Evolutionary conservation across 2,888 invertebrate genomes (phyloP).

Genomic region (Artemia sinica): DNA sequence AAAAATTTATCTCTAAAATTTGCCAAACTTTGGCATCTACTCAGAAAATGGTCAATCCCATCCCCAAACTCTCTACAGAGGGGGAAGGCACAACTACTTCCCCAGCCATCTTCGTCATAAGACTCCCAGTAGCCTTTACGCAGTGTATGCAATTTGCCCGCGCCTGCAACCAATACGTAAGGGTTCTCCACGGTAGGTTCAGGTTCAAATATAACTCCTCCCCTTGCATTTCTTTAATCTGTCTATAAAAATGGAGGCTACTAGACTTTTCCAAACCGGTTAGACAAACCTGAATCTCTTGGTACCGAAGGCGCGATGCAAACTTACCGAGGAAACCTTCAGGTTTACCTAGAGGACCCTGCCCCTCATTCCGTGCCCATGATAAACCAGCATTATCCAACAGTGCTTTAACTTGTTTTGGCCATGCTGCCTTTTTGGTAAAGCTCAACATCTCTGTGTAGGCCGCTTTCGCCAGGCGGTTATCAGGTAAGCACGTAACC

Average conservation of each 20-base stretch:
- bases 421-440: slow-evolving; percentile 10
- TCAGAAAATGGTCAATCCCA: no score
- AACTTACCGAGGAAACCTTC: slow-evolving; percentile 7
- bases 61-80: no score
- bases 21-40: no score
- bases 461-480: no score
- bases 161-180: slow-evolving; percentile 9
- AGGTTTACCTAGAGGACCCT: slow-evolving; percentile 7
- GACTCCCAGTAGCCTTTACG: slow-evolving; percentile 8
- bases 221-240: no score
- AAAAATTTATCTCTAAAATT: no score
- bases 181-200: slow-evolving; percentile 12
- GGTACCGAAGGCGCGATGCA: neutral
- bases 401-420: slow-evolving; percentile 6
- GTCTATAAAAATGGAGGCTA: neutral
- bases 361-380: neutral
- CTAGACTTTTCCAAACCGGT: neutral
- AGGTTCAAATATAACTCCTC: slow-evolving; percentile 3
- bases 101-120: no score
- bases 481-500: no score
- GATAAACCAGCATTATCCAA: neutral
- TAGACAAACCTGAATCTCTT: slow-evolving; percentile 5
- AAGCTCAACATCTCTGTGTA: neutral
- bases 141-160: slow-evolving; percentile 6
- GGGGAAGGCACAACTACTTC: no score